These are phyloP conservation scores for Andrena dorsata DNA, from an alignment of 2,888 invertebrate species.

Conservation along the genomic window DNA sequence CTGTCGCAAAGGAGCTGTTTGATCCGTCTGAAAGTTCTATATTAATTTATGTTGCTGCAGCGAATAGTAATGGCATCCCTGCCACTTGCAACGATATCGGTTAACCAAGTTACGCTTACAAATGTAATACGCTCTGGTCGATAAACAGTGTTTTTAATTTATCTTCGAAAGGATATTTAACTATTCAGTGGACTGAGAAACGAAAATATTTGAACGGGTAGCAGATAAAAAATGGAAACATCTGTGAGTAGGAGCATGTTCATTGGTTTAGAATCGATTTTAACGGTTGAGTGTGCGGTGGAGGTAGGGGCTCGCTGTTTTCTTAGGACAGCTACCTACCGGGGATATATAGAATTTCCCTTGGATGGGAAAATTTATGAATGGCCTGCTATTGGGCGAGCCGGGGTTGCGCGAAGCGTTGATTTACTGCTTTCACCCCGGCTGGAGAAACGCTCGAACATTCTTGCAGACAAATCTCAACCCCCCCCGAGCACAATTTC, in stretches of 20 bases:
- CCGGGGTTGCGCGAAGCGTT: slow-evolving; percentile 22
- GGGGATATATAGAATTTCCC: slow-evolving; percentile 23
- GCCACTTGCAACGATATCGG: background rate
- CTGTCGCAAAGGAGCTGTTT: background rate
- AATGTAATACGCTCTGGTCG: background rate
- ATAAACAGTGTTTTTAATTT: background rate
- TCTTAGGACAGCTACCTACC: slow-evolving; percentile 56
- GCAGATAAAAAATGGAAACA: slow-evolving; percentile 13
- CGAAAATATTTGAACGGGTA: slow-evolving; percentile 43
- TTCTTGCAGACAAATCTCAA: slow-evolving; percentile 14
- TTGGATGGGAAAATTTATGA: slow-evolving; percentile 28
- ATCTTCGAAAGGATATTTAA: background rate
- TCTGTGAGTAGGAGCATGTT: slow-evolving; percentile 1
- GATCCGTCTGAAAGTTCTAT: background rate
- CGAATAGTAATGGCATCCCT: background rate
- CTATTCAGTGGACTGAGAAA: slow-evolving; percentile 1
- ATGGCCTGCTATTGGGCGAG: slow-evolving; percentile 32
- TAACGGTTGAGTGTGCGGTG: slow-evolving; percentile 16
- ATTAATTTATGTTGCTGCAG: background rate
- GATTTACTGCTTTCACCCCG: slow-evolving; percentile 29
- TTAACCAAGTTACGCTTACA: background rate
- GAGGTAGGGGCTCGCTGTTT: slow-evolving; percentile 22
- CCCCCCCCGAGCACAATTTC: background rate
- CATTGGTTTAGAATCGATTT: slow-evolving; percentile 9
- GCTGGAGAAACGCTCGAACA: slow-evolving; percentile 5